phyloP scores from a whole-genome alignment of 2,888 invertebrate genomes.

The Euzophera pinguis region DNA sequence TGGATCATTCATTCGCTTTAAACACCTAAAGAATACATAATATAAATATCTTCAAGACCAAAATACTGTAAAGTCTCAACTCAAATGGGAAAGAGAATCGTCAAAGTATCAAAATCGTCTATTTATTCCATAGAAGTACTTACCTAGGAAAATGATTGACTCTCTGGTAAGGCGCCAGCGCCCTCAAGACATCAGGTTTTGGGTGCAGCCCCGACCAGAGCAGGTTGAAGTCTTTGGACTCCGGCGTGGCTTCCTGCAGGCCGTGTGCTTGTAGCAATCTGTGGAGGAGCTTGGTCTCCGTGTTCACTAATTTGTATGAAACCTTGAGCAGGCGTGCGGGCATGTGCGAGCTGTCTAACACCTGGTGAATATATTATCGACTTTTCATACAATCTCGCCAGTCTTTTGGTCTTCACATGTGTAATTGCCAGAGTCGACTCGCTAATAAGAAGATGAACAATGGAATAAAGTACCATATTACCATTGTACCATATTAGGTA shows the following conservation, averaged over 20 bases:
- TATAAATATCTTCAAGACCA: too few species aligned
- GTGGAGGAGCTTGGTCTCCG: constrained; percentile 88
- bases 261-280: constrained; percentile 89
- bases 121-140: constrained; percentile 21
- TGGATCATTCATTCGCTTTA: too few species aligned
- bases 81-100: too few species aligned
- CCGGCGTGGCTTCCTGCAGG: constrained; percentile 81
- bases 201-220: constrained; percentile 96
- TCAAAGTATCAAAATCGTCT: too few species aligned
- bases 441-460: too few species aligned
- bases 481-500: too few species aligned
- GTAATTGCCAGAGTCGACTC: too few species aligned
- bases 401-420: background rate
- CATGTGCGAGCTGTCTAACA: constrained; percentile 75
- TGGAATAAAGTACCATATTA: too few species aligned
- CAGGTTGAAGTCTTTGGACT: constrained; percentile 88
- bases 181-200: constrained; percentile 91
- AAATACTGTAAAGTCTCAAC: too few species aligned
- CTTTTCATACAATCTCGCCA: background rate
- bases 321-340: constrained; percentile 85
- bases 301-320: constrained; percentile 89
- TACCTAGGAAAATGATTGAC: constrained; percentile 97
- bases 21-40: too few species aligned
- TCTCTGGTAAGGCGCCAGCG: constrained; percentile 92
- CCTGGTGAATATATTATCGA: constrained; percentile 35